Base-by-base conservation (phyloP, 2,888 invertebrate species). In the Cepaea hortensis region DNA sequence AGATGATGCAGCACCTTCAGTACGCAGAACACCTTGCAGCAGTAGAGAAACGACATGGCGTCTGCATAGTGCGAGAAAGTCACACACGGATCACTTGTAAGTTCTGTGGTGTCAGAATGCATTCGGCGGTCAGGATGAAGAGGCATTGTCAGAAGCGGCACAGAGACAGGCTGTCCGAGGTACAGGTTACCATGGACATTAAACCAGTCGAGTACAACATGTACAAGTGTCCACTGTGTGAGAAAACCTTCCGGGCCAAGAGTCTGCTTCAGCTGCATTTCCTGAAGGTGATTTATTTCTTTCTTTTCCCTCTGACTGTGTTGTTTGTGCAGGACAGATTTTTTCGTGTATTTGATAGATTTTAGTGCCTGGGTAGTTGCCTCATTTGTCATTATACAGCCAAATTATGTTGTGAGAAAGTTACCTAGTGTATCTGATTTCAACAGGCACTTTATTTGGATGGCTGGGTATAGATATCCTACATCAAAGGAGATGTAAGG, bases 11-110 rank as follows among this genome's bases (percentile, higher is more conserved):
- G 55, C 94, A 94, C 87, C 86, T 93, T n/a, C 85, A 85, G 7
- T 87, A 90, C 18, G 87, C 85, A 55, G 90, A 91, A 15, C 93
- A 93, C 80, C 80, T 85, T 55, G 87, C 87, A 23, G 88, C 87
- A 9, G 87, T 91, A 68, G 88, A 86, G 13, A 85, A 68, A 50
- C 81, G 79, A 55, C 86, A 87, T 62, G 87, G 87, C 23, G 76
- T 92, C 3, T 93, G 93, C 86, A 91, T 93, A 7, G 89, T 93
- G 3, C 92, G 91, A 81, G 93, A 94, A 85, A 90, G 91, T 46
- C 90, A 92, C 75, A 89, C 91, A n/a, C 88, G 91, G 55, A 90
- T 92, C 23, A 89, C 90, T 9, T 94, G 94, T 88, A 91, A 91
- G 84, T 91, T 88, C 84, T 94, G 94, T 89, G 91, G 91, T 11